These are phyloP conservation scores for Lysandra coridon DNA, from an alignment of 2,888 invertebrate genomes.

Conservation along the genomic window DNA sequence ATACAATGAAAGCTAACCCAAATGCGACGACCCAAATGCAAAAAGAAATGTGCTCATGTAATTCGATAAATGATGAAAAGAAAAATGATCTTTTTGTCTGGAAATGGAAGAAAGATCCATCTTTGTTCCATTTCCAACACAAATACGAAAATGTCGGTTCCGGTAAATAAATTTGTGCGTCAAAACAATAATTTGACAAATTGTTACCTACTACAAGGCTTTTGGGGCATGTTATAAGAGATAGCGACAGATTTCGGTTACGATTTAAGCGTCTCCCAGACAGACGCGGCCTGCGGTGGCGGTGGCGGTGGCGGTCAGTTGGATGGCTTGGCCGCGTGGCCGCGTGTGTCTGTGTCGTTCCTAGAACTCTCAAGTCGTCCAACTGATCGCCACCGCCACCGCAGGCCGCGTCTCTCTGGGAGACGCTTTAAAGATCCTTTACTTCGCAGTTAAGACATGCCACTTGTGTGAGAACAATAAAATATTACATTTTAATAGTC, in stretches of 20 bases:
- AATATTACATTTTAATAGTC: too few species aligned
- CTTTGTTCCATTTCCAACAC: conserved; percentile 27
- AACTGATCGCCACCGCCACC: too few species aligned
- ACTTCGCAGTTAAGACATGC: too few species aligned
- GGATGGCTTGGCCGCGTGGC: too few species aligned
- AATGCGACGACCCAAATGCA: neutral
- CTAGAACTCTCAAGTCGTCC: too few species aligned
- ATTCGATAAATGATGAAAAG: conserved; percentile 2
- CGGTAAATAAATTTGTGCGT: conserved; percentile 43
- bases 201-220: conserved; percentile 39
- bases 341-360: too few species aligned
- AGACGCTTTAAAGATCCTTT: too few species aligned
- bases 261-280: too few species aligned
- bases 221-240: conserved; percentile 36
- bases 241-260: conserved; percentile 10
- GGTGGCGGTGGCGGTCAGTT: too few species aligned
- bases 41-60: neutral
- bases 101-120: conserved; percentile 6
- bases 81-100: conserved; percentile 2
- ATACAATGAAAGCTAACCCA: neutral
- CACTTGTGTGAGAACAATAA: too few species aligned
- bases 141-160: conserved; percentile 32
- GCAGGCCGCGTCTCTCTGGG: too few species aligned
- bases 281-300: too few species aligned
- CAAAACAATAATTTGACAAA: conserved; percentile 50